phyloP scores from a whole-genome alignment of 2,888 invertebrate genomes.

The Macrophya annulata region DNA sequence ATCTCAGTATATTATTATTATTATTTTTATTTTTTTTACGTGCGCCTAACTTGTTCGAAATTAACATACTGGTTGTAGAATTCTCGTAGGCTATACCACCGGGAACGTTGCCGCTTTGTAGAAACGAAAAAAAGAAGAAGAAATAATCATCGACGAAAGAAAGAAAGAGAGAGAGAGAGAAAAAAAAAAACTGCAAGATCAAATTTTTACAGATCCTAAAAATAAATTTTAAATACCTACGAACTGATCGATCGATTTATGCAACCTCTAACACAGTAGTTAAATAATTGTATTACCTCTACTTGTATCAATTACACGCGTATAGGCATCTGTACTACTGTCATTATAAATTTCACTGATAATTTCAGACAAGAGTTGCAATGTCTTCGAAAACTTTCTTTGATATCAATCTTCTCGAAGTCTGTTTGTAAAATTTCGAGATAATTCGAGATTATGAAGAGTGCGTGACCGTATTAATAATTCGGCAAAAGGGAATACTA shows the following conservation, averaged over 20 bases:
- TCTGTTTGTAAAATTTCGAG: not conserved
- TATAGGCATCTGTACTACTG: too few relatives aligned
- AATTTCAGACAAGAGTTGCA: too few relatives aligned
- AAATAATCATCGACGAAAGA: not conserved
- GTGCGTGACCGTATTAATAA: not conserved
- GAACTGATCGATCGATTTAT: not conserved
- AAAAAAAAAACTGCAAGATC: not conserved
- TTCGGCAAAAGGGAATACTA: not conserved
- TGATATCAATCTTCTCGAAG: not conserved
- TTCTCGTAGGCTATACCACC: not conserved
- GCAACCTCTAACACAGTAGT: not conserved
- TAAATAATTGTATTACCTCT: too few relatives aligned
- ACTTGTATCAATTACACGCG: too few relatives aligned
- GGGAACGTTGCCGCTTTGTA: constrained; percentile 12
- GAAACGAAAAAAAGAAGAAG: not conserved
- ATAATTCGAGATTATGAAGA: too few relatives aligned
- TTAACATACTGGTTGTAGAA: constrained; percentile 37
- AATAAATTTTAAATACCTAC: not conserved
- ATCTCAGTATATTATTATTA: not conserved
- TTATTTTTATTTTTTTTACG: not conserved
- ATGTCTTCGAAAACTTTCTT: too few relatives aligned
- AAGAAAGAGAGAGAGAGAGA: too few relatives aligned
- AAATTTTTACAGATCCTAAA: constrained; percentile 33
- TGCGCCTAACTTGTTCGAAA: not conserved
- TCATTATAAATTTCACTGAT: too few relatives aligned